Base-by-base conservation (phyloP, 2,113 vertebrate genomes). In the Neodon shergylaensis region DNA sequence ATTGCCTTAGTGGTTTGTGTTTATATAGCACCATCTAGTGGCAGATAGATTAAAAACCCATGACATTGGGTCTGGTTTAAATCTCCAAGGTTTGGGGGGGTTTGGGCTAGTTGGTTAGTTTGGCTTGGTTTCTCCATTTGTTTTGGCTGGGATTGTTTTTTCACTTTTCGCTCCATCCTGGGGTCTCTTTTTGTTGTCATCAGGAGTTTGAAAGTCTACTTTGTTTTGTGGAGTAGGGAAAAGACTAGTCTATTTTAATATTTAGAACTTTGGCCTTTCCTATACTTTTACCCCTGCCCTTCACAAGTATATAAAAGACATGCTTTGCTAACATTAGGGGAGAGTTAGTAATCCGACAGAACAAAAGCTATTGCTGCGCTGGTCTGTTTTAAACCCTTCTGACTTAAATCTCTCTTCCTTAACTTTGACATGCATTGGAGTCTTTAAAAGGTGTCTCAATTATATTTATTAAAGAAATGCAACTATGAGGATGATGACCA, bases 21-120 rank as follows among this genome's bases (percentile, higher is more conserved):
- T 70, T 97, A 92, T 78, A 96, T 76, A 97, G 95, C 97, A 98
- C 52, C 98, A 98, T 96, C 98, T 98, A 97, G 98, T 97, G 98
- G 96, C 68, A 3, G 16, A 58, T 52, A 5, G 0, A 0, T 8
- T 24, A 7, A 58, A 58, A 63, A 54, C 58, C 52, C n/a, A 24
- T 52, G 47, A 89, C 68, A 19, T 36, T 24, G 26, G 2, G 16
- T 61, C 63, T 49, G 52, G 12, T 66, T 90, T 78, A 63, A 44
- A 88, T 52, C 16, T 88, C n/a, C 83, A 54, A 54, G n/a, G 33
- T 52, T 61, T 44, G 28, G 13, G 44, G 11, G 52, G 33, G 58
- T 65, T 86, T 90, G 83, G 39, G 82, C 36, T 58, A n/a, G 11
- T 54, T 81, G 49, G 7, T 44, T 76, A 24, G 31, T 54, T 81